Evolutionary conservation across 2,888 invertebrate genomes (phyloP).

Genomic region (Nemotelus nigrinus): DNA sequence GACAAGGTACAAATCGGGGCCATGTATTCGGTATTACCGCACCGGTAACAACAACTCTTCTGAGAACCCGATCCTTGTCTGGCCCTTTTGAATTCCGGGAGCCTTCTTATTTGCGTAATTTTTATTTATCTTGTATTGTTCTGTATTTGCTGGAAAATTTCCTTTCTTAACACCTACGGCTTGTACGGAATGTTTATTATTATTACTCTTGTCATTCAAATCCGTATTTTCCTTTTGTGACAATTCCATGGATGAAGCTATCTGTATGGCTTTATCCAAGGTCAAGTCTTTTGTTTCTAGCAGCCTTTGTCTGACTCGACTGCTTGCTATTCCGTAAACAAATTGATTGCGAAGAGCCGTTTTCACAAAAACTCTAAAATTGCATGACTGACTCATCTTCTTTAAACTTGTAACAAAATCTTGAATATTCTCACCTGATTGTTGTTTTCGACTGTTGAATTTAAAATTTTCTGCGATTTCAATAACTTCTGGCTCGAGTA

Average conservation of each 20-base stretch:
- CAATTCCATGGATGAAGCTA: background rate
- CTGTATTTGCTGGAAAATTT: too few species aligned
- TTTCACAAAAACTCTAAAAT: background rate
- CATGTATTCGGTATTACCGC: too few species aligned
- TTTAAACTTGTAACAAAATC: background rate
- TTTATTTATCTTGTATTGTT: too few species aligned
- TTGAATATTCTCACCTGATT: background rate
- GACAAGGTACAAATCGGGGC: too few species aligned
- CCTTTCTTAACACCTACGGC: too few species aligned
- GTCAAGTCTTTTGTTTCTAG: background rate
- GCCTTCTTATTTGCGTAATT: too few species aligned
- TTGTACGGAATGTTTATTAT: too few species aligned
- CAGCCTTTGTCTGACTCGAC: background rate
- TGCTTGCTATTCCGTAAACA: background rate
- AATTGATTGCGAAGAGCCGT: constrained; percentile 10
- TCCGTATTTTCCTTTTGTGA: background rate
- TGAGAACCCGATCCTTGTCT: too few species aligned
- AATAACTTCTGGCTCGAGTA: background rate
- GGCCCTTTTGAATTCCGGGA: too few species aligned
- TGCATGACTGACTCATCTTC: background rate
- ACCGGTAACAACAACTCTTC: too few species aligned
- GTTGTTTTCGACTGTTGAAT: background rate
- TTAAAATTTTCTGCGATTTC: background rate
- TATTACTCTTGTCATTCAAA: too few species aligned
- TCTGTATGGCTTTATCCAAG: background rate